Evolutionary conservation across 1,140 invertebrate species (phyloP).

Genomic region (Drosophila nikananu): DNA sequence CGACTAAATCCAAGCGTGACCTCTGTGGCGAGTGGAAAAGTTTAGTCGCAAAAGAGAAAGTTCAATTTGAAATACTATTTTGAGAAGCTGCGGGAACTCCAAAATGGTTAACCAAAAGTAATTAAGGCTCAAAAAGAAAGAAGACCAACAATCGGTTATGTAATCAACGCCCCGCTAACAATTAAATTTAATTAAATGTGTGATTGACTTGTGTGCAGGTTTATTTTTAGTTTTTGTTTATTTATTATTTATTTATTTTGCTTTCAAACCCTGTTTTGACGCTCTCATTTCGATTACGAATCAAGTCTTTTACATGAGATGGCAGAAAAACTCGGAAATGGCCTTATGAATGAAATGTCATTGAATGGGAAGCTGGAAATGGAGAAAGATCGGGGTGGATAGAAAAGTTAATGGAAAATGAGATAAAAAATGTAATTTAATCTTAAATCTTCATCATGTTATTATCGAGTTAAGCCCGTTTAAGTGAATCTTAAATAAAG

Average conservation of each 20-base stretch:
- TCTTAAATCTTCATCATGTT: neutral
- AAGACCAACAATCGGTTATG: conserved; percentile 43
- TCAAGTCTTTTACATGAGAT: conserved; percentile 13
- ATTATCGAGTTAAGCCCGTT: neutral
- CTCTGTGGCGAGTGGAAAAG: conserved; percentile 14
- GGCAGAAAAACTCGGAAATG: conserved; percentile 44
- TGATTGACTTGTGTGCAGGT: conserved; percentile 39
- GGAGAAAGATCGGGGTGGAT: neutral
- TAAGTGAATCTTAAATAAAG: neutral
- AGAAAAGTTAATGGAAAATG: neutral
- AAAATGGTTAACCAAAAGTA: conserved; percentile 43
- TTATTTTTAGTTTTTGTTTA: conserved; percentile 15
- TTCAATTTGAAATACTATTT: conserved; percentile 25
- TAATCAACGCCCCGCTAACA: conserved; percentile 47
- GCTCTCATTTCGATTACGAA: conserved; percentile 29
- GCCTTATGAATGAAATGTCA: conserved; percentile 48
- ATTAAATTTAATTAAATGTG: conserved; percentile 51
- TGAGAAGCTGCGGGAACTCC: conserved; percentile 43
- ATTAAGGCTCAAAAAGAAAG: conserved; percentile 31
- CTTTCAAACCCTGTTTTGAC: conserved; percentile 21
- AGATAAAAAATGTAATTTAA: neutral
- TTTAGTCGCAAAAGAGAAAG: conserved; percentile 39
- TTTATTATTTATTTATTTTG: conserved; percentile 12
- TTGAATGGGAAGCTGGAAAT: conserved; percentile 8
- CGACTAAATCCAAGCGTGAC: conserved; percentile 11